phyloP scores from a whole-genome alignment of 2,113 vertebrate genomes.

The Gavialis gangeticus region DNA sequence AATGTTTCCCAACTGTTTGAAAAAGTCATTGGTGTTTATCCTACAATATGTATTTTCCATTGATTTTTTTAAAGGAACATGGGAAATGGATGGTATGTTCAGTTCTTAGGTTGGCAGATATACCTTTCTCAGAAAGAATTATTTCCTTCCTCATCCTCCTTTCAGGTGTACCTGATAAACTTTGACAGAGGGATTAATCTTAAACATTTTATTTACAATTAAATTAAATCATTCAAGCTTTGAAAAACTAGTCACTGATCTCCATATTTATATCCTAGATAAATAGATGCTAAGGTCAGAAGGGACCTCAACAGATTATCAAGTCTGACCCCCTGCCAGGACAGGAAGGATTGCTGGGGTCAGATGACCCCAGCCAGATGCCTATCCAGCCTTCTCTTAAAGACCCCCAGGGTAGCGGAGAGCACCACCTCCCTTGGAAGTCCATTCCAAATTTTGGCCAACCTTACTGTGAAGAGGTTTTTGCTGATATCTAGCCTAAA shows the following conservation, averaged over 20 bases:
- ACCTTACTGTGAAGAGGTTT: too few relatives aligned
- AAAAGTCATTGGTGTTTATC: background rate
- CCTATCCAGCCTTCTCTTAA: too few relatives aligned
- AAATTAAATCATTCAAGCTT: slow-evolving; percentile 50
- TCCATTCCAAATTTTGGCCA: too few relatives aligned
- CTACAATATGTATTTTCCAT: fast-evolving
- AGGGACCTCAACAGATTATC: too few relatives aligned
- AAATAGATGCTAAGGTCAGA: too few relatives aligned
- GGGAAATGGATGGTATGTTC: background rate
- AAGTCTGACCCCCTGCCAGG: too few relatives aligned
- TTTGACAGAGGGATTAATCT: background rate
- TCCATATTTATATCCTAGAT: background rate
- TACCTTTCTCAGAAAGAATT: background rate
- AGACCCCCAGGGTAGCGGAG: too few relatives aligned
- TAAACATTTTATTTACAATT: slow-evolving; percentile 47
- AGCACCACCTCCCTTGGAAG: too few relatives aligned
- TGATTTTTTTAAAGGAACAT: background rate
- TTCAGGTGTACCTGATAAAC: background rate
- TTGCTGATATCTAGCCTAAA: too few relatives aligned
- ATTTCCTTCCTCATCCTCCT: background rate
- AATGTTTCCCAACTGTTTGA: background rate
- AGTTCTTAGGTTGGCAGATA: background rate
- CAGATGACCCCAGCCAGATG: too few relatives aligned
- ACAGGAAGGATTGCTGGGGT: too few relatives aligned
- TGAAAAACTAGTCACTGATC: background rate